Evolutionary conservation across 1,140 invertebrate species (phyloP).

Genomic region (Chymomyza costata): DNA sequence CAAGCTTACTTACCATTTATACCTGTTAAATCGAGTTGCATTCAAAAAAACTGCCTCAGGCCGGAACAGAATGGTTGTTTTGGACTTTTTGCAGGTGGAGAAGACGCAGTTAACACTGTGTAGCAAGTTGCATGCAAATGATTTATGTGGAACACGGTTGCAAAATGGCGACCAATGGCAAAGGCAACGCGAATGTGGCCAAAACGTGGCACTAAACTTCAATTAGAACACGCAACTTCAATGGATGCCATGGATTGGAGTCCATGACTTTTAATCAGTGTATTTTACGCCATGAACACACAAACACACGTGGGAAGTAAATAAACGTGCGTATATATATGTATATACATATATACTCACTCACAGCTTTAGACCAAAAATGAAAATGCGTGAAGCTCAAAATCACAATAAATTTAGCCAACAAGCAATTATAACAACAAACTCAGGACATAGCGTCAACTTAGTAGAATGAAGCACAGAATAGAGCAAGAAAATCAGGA

Average conservation of each 20-base stretch:
- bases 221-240: conserved; percentile 49
- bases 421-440: conserved; percentile 59
- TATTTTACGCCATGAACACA: conserved; percentile 43
- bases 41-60: too few relatives aligned
- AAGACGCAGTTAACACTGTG: background rate
- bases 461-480: too few relatives aligned
- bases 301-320: background rate
- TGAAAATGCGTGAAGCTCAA: conserved; percentile 23
- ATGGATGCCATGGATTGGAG: conserved; percentile 28
- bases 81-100: background rate
- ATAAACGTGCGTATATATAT: background rate
- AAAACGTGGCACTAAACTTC: conserved; percentile 69
- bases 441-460: conserved; percentile 12
- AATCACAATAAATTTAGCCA: conserved; percentile 63
- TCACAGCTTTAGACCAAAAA: conserved; percentile 6
- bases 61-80: too few relatives aligned
- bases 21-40: too few relatives aligned
- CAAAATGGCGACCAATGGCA: conserved; percentile 22
- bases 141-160: conserved; percentile 61
- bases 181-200: conserved; percentile 21
- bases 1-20: too few relatives aligned
- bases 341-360: background rate
- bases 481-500: too few relatives aligned
- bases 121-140: conserved; percentile 35
- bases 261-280: conserved; percentile 72